A percentile compares a stretch with the other conserved stretches of the same genome.
phyloP scores from a whole-genome alignment of 2,888 invertebrate genomes.

The Brachyptera risi region DNA sequence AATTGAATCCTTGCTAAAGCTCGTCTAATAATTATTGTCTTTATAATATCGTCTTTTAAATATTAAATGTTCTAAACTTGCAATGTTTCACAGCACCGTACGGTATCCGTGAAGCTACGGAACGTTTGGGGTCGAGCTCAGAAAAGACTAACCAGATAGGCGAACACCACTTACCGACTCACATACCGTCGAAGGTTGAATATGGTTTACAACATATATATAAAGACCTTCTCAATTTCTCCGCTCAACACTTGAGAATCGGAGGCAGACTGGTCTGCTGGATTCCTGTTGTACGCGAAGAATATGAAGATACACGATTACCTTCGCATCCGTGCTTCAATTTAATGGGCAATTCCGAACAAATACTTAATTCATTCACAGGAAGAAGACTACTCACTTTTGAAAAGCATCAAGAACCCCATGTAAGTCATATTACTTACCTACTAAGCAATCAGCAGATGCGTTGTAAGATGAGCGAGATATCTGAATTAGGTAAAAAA shows the following conservation, averaged over 20 bases:
- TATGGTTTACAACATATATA: slow-evolving; percentile 82
- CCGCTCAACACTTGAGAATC: slow-evolving; percentile 68
- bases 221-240: slow-evolving; percentile 77
- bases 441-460: no score
- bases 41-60: no score
- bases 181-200: slow-evolving; percentile 79
- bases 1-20: no score
- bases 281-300: slow-evolving; percentile 84
- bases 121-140: slow-evolving; percentile 63
- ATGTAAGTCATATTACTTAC: no score
- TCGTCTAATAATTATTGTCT: no score
- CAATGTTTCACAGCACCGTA: slow-evolving; percentile 97
- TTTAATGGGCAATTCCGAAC: slow-evolving; percentile 83
- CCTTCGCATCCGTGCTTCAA: slow-evolving; percentile 76
- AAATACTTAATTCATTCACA: slow-evolving; percentile 74
- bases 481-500: no score
- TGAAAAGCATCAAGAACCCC: slow-evolving; percentile 63
- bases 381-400: slow-evolving; percentile 82
- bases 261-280: slow-evolving; percentile 88
- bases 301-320: slow-evolving; percentile 66
- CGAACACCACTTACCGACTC: slow-evolving; percentile 61
- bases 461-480: no score
- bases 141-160: slow-evolving; percentile 55
- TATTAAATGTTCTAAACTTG: no score
- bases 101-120: slow-evolving; percentile 92